These are phyloP conservation scores for Nematopogon swammerdamellus DNA, from an alignment of 2,888 invertebrate genomes.

Conservation along the genomic window DNA sequence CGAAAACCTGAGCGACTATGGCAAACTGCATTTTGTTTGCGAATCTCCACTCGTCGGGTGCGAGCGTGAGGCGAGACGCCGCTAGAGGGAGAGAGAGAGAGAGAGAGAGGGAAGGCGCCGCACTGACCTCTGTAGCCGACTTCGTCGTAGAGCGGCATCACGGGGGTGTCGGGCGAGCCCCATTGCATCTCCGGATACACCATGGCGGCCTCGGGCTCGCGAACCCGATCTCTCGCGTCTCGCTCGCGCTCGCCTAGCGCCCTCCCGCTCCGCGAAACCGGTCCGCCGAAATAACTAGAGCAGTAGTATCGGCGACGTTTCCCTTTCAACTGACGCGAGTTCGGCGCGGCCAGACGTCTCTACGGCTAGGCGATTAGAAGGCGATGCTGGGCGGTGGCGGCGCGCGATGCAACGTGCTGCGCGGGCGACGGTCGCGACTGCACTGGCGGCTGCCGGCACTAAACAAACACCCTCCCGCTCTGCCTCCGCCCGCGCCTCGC, in stretches of 20 bases:
- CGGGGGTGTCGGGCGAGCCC: conserved; percentile 60
- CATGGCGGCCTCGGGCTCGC: conserved; percentile 30
- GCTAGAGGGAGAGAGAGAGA: conserved; percentile 19
- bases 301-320: conserved; percentile 1
- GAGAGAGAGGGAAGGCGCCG: conserved; percentile 23
- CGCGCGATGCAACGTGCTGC: conserved; percentile 12
- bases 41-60: no score
- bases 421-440: conserved; percentile 12
- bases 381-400: conserved; percentile 7
- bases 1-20: no score
- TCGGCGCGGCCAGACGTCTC: no score
- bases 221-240: conserved; percentile 2
- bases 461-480: conserved; percentile 3
- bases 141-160: conserved; percentile 64
- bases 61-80: conserved; percentile 15
- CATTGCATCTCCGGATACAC: conserved; percentile 62
- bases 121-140: conserved; percentile 61
- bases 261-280: conserved; percentile 5
- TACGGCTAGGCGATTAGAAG: neutral
- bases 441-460: conserved; percentile 5
- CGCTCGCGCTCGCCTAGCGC: conserved; percentile 2
- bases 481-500: conserved; percentile 9
- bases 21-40: no score
- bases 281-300: conserved; percentile 11
- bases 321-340: neutral